Conservation (phyloP, 2,113 vertebrate genomes). For the Parus major region DNA sequence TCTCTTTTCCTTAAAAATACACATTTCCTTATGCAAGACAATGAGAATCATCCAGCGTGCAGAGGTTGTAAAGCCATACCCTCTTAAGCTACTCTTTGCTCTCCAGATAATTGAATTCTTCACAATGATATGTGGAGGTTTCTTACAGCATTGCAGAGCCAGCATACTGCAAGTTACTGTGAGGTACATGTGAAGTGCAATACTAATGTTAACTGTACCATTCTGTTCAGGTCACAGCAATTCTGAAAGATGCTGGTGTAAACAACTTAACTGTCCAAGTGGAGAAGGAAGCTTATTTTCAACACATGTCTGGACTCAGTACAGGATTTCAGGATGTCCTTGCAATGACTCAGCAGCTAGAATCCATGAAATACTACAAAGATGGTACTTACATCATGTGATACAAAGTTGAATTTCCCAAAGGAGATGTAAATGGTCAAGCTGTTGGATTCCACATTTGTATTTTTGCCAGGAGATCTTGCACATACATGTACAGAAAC, state of each 20-base stretch:
- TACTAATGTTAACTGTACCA: neutral
- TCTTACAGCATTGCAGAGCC: neutral
- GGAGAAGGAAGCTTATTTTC: constrained; percentile 98
- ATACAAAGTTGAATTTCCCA: neutral
- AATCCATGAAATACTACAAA: constrained; percentile 90
- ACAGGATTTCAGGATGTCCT: constrained; percentile 94
- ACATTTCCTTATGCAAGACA: neutral
- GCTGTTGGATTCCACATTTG: neutral
- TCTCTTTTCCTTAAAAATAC: neutral
- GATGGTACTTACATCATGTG: constrained; percentile 96
- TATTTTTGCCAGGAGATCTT: constrained; percentile 51
- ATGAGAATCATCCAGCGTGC: neutral
- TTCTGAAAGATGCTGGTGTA: constrained; percentile 93
- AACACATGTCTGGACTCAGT: constrained; percentile 97
- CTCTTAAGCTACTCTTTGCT: neutral
- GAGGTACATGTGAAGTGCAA: neutral
- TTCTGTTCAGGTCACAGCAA: constrained; percentile 83
- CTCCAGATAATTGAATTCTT: neutral
- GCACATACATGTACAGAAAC: constrained; percentile 68
- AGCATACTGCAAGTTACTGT: neutral
- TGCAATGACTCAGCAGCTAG: constrained; percentile 94
- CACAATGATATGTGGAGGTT: fast-evolving
- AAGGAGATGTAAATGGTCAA: neutral
- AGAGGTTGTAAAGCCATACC: neutral
- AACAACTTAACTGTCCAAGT: constrained; percentile 97